Conservation (phyloP, 2,797 vertebrate genomes). For the Hephaestus fuliginosus region DNA sequence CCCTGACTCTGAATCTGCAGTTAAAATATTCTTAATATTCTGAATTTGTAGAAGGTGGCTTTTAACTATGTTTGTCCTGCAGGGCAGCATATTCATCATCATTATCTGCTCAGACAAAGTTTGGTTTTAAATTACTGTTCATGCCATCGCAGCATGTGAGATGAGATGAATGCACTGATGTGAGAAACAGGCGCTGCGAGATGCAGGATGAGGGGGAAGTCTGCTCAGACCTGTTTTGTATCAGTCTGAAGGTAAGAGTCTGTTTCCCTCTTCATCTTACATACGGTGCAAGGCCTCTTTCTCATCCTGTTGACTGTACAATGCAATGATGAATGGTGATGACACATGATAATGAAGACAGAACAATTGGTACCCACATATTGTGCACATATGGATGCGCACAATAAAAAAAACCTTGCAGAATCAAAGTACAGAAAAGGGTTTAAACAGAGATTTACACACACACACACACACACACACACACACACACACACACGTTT, state of each 20-base stretch:
- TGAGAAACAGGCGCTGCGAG: neutral
- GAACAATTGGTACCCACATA: neutral
- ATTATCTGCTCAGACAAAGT: constrained; percentile 2
- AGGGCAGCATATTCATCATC: neutral
- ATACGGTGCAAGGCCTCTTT: constrained; percentile 6
- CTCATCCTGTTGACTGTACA: constrained; percentile 40
- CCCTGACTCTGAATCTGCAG: neutral
- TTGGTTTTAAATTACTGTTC: constrained; percentile 35
- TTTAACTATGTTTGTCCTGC: neutral
- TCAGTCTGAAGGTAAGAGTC: constrained; percentile 13
- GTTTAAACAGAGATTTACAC: neutral
- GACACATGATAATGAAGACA: constrained; percentile 32
- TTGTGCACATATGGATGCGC: constrained; percentile 4
- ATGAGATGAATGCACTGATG: neutral
- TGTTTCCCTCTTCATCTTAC: constrained; percentile 18
- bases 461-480: no score
- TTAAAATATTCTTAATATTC: neutral
- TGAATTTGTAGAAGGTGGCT: neutral
- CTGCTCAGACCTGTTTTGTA: constrained; percentile 23
- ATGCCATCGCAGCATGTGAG: neutral
- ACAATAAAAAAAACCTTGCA: neutral
- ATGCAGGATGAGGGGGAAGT: neutral
- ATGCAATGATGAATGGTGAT: constrained; percentile 7
- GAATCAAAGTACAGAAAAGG: neutral
- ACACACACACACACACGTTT: neutral